Base-by-base conservation (phyloP, 1,140 invertebrate species). In the Fopius arisanus region DNA sequence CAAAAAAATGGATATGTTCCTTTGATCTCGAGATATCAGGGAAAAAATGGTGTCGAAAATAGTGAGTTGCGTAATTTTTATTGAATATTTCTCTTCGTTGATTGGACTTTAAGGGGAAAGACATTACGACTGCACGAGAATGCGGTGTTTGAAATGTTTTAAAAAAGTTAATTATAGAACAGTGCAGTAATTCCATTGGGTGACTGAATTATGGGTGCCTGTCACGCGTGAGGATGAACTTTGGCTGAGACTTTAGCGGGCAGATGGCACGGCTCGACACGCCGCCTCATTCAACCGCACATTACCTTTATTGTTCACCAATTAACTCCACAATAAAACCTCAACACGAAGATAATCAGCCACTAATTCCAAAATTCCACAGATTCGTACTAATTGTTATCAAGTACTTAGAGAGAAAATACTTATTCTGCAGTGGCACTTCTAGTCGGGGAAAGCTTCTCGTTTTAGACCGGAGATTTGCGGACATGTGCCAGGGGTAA, bases 211-310 rank as follows among this genome's bases (percentile, higher is more conserved):
- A 78, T 78, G 77, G 70, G 62, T 74, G 78, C 79, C 78, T 77
- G 76, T 79, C 79, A 80, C 70, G 74, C 72, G 43, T 78, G 67
- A 21, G 74, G 73, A 76, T 76, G 77, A 70, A 80, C 76, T 77
- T 70, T 31, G 40, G 54, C 21, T 3, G 10, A 31, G 54, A 48
- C 4, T 33, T 68, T 37, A 63, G 33, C 23, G 51, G 54, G 43
- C 40, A 68, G 51, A 59, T 62, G 40, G 65, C 16, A 40, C 23
- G 51, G 63, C 33, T 71, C 62, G 76, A 77, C 67, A 51, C 68
- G 70, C 59, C 43, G 21, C 23, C 19, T 59, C 21, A 28, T 26
- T 59, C 54, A 59, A 59, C 54, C 54, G 54, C 54, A 70, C 73
- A 78, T 78, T 78, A 74, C 41, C 40, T 70, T 31, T 65, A 76